These are phyloP conservation scores for Tetragonula carbonaria DNA, from an alignment of 2,888 invertebrate species.

Conservation along the genomic window DNA sequence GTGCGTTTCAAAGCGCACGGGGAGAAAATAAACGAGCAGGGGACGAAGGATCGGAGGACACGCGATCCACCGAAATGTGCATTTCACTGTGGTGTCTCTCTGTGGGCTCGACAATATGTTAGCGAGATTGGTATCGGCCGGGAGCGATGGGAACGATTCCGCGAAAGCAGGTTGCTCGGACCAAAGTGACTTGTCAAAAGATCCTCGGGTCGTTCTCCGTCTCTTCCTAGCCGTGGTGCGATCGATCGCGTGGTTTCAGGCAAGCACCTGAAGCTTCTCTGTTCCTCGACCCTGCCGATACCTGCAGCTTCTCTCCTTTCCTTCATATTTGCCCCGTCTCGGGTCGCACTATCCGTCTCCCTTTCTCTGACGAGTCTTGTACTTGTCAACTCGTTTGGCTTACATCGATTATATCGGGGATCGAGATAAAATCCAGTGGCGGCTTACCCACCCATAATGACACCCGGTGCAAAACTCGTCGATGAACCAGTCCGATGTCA, in stretches of 20 bases:
- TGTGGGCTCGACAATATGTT: slow-evolving; percentile 38
- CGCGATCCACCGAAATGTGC: slow-evolving; percentile 56
- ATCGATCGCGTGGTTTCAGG: slow-evolving; percentile 67
- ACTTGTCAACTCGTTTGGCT: slow-evolving; percentile 64
- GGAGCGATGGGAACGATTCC: slow-evolving; percentile 63
- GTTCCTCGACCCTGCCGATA: slow-evolving; percentile 13
- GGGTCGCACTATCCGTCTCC: slow-evolving; percentile 21
- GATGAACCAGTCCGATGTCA: slow-evolving; percentile 64
- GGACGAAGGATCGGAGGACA: slow-evolving; percentile 17
- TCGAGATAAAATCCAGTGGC: slow-evolving; percentile 70
- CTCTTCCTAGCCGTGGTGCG: slow-evolving; percentile 48
- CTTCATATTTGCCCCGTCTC: slow-evolving; percentile 47
- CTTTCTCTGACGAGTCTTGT: slow-evolving; percentile 38
- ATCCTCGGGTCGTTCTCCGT: slow-evolving; percentile 26
- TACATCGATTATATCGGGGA: slow-evolving; percentile 43
- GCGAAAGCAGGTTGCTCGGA: slow-evolving; percentile 62
- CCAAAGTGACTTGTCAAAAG: slow-evolving; percentile 73
- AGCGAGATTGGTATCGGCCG: slow-evolving; percentile 62
- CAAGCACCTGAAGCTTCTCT: slow-evolving; percentile 45
- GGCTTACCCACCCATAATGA: slow-evolving; percentile 68
- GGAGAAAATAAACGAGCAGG: slow-evolving; percentile 35
- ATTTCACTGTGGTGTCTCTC: slow-evolving; percentile 41
- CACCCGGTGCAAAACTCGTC: slow-evolving; percentile 61
- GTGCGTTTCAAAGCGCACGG: not conserved
- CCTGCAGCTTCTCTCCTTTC: slow-evolving; percentile 29